Base-by-base conservation (phyloP, 2,113 vertebrate genomes). In the Plotosus lineatus region DNA sequence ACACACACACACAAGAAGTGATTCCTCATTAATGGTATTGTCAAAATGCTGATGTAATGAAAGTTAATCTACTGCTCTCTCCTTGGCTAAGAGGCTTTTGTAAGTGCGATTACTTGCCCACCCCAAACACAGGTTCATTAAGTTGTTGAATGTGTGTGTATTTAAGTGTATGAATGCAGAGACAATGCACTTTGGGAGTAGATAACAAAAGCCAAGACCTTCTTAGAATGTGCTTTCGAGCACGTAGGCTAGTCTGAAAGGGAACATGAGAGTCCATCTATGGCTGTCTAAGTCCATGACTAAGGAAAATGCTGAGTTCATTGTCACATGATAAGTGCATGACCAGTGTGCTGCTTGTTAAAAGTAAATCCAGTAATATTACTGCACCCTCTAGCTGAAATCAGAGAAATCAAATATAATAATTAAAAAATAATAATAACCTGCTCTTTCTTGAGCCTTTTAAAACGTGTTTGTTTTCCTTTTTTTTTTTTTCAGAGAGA, bases 21-120 rank as follows among this genome's bases (percentile, higher is more conserved):
- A 89, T 87, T 90, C 87, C 91, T 94, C 92, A 92, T 93, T 93
- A 92, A 89, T 86, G 85, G 90, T 88, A 90, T 91, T 93, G 89
- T 91, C 83, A 83, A 89, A 89, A 92, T 92, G 93, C 93, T 93
- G 92, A 93, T 93, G 92, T 94, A 92, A 94, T 94, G 91, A 92
- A 92, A 93, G 91, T 91, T 88, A 93, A 93, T 92, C 92, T 92
- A 89, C 90, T 92, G 91, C 90, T 90, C 91, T 90, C 87, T 92
- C 87, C 86, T 92, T 90, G 88, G 90, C 88, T 90, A 38, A 91
- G 89, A 89, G 83, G 81, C 83, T 87, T 88, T 91, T 93, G 91
- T 91, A 83, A 88, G 83, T 88, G 88, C 86, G 87, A 91, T 92
- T 91, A 90, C 85, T 85, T 75, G 42, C 84, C 86, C 90, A 90